phyloP scores from a whole-genome alignment of 2,797 vertebrate species.

The Hyperoplus lanceolatus region DNA sequence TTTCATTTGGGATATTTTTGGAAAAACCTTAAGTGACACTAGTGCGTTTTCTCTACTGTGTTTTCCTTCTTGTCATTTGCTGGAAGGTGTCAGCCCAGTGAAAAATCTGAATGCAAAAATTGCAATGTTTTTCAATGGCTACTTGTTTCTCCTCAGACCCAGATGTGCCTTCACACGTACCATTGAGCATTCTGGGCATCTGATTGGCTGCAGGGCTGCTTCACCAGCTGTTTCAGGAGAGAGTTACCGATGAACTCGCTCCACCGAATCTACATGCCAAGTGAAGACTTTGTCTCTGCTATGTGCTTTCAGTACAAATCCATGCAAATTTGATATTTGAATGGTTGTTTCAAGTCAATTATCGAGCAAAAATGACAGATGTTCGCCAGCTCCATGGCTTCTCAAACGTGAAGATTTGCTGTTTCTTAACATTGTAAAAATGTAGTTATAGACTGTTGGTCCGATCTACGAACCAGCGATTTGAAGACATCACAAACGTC shows the following conservation, averaged over 20 bases:
- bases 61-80: neutral
- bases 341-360: neutral
- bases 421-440: no score
- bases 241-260: neutral
- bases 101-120: neutral
- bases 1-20: neutral
- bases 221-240: constrained; percentile 11
- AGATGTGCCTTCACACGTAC: constrained; percentile 12
- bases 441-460: neutral
- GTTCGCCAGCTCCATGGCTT: neutral
- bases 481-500: neutral
- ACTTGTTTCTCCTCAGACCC: constrained; percentile 8
- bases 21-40: neutral
- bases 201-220: neutral
- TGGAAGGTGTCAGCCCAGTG: no score
- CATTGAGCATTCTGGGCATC: constrained; percentile 8
- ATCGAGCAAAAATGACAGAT: neutral
- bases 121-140: neutral
- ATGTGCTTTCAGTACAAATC: neutral
- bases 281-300: neutral
- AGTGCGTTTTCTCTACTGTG: no score
- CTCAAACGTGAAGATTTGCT: neutral
- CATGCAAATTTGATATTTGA: neutral
- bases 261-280: no score
- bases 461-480: neutral